Base-by-base conservation (phyloP, 2,888 invertebrate genomes). In the Drosophila subquinaria region DNA sequence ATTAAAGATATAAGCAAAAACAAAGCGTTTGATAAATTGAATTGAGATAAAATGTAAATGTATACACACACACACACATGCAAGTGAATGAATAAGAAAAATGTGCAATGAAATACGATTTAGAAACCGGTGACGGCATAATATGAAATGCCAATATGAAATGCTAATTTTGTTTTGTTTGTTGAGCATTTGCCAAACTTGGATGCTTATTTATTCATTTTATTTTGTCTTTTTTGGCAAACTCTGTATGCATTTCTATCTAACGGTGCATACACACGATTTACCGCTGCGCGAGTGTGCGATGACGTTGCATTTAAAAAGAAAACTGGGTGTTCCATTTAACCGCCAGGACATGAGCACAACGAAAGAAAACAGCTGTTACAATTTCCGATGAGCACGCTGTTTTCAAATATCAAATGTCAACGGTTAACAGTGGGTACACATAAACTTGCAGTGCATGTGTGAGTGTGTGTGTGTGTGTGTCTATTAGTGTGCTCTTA, bases 11-110 rank as follows among this genome's bases (percentile, higher is more conserved):
- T 42, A 15, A 42, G 42, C 42, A 42, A 48, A 10, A 30, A 30
- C 9, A 30, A 30, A 52, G 6, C 51, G n/a, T 42, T 27, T 42
- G 33, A 36, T n/a, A 30, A 30, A 30, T 30, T 30, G 30, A 27
- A 27, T 27, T 27, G 3, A 27, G 23, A 45, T 23, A 35, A 59
- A 38, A 13, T 30, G 27, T 17, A 27, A 45, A 27, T 20, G 30
- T 10, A 27, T n/a, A 66, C 13, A 53, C 33, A 35, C 10, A 23
- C 36, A 10, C 47, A 53, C 47, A 33, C 38, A 40, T 53, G 11
- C 15, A 56, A 52, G 52, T 36, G 48, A 30, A 53, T 47, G 27
- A 60, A 43, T 67, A 51, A 38, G 30, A 51, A 13, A 45, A 40
- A 57, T 36, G 13, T 47, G 43, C 20, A 33, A 43, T 11, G n/a